Base-by-base conservation (phyloP, 2,113 vertebrate genomes). In the Myiozetetes cayanensis region DNA sequence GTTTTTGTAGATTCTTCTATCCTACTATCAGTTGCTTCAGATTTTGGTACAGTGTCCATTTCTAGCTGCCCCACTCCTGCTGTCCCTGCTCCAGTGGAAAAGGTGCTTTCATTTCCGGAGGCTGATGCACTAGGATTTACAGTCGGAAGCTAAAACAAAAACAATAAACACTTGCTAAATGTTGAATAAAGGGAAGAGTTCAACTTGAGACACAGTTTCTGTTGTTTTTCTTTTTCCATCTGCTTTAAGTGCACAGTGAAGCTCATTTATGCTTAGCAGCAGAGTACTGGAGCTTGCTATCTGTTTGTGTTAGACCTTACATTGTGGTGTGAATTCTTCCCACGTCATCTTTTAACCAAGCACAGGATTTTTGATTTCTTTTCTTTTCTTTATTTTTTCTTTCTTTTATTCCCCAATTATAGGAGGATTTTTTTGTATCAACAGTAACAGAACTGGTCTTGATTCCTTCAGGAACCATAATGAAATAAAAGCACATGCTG, bases 1-100 rank as follows among this genome's bases (percentile, higher is more conserved):
- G 93, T 44, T 96, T 98, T 98, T 52, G 91, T 62, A 78, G 96
- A 55, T 43, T 98, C 98, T 50, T 98, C 98, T 92, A 94, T 56
- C 79, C 97, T 97, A 73, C 50, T 89, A 68, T 98, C 98, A 89
- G 87, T 49, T 94, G 97, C 95, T 72, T 98, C 97, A 12, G 92
- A 89, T 96, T 97, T 98, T 81, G 97, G 90, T 96, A 91, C 50
- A 43, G 77, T 87, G 89, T 98, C 97, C 6, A 87, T 66, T 89
- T 98, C 98, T 85, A 92, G 43, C 13, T 94, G 90, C 87, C 94
- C 97, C 93, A 89, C 68, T 13, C 89, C 86, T 70, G 94, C 79
- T 72, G 94, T 71, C 68, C 97, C 97, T 91, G 96, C 76, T 89
- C 97, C 97, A 43, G 97, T 91, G 85, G 97, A 97, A 96, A 98